Percentiles rank a stretch among this genome's conserved stretches.
Evolutionary conservation across 2,797 vertebrate species (phyloP).

Genomic region (Sylvia borin): DNA sequence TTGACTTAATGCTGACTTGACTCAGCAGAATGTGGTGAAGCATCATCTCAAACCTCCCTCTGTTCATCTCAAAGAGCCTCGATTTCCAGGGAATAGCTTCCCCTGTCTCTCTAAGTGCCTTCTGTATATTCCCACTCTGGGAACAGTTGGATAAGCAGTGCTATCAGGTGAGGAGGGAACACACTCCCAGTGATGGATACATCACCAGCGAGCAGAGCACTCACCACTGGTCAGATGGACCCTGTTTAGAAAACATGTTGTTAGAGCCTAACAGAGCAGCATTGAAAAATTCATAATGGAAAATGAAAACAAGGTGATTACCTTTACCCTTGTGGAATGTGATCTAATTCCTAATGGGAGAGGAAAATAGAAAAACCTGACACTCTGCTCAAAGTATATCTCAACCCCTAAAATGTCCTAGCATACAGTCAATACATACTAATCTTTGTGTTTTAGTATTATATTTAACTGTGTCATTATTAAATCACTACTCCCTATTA

Average conservation of each 20-base stretch:
- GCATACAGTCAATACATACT: background rate
- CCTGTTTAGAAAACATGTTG: background rate
- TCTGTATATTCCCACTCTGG: background rate
- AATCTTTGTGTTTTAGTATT: background rate
- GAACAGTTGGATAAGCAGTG: background rate
- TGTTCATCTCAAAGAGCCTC: background rate
- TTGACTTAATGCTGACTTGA: slow-evolving; percentile 21
- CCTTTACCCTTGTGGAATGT: background rate
- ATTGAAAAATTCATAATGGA: background rate
- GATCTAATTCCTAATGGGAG: slow-evolving; percentile 1
- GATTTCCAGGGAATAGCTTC: background rate
- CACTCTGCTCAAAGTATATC: background rate
- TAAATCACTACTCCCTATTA: background rate
- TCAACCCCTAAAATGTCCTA: background rate
- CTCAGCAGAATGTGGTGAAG: slow-evolving; percentile 5
- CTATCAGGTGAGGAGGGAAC: background rate
- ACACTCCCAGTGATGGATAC: rapidly evolving
- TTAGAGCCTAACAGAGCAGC: background rate
- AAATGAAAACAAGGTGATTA: slow-evolving; percentile 19
- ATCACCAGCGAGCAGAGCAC: background rate
- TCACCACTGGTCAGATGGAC: background rate
- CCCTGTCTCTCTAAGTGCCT: background rate
- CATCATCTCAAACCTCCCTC: background rate
- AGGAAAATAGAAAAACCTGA: background rate
- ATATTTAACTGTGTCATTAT: background rate